Evolutionary conservation across 2,113 vertebrate species (phyloP), one percentile per base, ranked within the genome.

Genomic region (Cryptomyrus ogoouensis): DNA sequence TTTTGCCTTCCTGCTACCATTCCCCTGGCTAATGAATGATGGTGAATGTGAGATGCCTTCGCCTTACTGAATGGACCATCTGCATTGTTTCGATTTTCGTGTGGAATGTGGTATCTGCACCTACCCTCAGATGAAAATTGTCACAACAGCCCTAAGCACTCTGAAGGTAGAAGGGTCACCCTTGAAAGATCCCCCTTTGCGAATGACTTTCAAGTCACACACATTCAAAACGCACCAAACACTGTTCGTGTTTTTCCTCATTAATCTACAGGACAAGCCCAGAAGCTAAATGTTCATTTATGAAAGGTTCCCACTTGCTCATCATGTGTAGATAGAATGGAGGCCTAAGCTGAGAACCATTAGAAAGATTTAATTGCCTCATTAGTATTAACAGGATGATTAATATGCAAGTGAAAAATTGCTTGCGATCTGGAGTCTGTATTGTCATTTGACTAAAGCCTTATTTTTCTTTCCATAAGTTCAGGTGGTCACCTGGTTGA

Each of bases 351-450:
- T 56, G 27, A 56, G 31, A 52, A 31, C 49, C 19, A 87, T 85
- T 85, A 85, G 27, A 87, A 56, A 50, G 86, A 58, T 35, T 53
- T 87, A 87, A 87, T 87, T 87, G 49, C 52, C 31, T 87, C 86
- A 21, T 87, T 87, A 87, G 86, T 87, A 87, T 87, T 52, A 31
- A 87, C 50, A 7, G 47, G 50, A 87, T 47, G 46, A 87, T 53
- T 53, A 87, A 87, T 52, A 52, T 56, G 49, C 86, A 53, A 39
- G 10, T 39, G 50, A 58, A 56, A 19, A 53, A 52, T 17, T 31
- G 13, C 49, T 52, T 39, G n/a, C 7, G 13, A 19, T 86, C 15
- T 86, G 47, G 44, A 86, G n/a, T 87, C 50, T 31, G 17, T 15
- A 56, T 39, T 58, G 83, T 47, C 12, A 24, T 85, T 49, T 49